Percentiles rank a stretch among this genome's conserved stretches.
These are phyloP conservation scores for Cotesia typhae DNA, from an alignment of 1,140 invertebrate genomes.

Conservation along the genomic window DNA sequence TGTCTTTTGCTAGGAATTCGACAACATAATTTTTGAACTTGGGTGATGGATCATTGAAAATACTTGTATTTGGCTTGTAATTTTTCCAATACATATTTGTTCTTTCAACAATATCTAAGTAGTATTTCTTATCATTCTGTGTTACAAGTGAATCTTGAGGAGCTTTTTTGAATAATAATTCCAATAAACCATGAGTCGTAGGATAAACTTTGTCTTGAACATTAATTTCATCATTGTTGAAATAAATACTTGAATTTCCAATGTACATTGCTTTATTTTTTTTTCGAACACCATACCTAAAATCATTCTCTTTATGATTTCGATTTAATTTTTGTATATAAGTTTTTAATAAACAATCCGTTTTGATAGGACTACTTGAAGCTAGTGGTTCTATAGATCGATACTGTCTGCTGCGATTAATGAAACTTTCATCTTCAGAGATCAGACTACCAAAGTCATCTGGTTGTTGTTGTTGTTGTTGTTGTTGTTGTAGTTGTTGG, in stretches of 20 bases:
- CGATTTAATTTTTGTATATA: no score
- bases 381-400: no score
- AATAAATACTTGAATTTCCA: constrained; percentile 18
- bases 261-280: background rate
- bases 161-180: constrained; percentile 21
- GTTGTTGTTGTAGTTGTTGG: no score
- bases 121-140: constrained; percentile 17
- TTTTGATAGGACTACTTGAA: no score
- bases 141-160: constrained; percentile 3
- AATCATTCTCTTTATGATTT: no score
- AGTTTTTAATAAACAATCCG: no score
- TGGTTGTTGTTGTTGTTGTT: no score
- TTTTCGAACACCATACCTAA: no score
- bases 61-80: background rate
- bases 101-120: constrained; percentile 3
- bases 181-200: background rate
- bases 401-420: no score
- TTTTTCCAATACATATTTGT: constrained; percentile 24
- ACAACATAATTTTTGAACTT: background rate
- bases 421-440: no score
- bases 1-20: background rate
- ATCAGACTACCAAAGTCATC: no score
- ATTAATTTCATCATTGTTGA: background rate
- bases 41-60: background rate
- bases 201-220: no score